A percentile compares a stretch with the other conserved stretches of the same genome.
These are phyloP conservation scores for Carassius gibelio DNA, from an alignment of 2,113 vertebrate species.

Conservation along the genomic window DNA sequence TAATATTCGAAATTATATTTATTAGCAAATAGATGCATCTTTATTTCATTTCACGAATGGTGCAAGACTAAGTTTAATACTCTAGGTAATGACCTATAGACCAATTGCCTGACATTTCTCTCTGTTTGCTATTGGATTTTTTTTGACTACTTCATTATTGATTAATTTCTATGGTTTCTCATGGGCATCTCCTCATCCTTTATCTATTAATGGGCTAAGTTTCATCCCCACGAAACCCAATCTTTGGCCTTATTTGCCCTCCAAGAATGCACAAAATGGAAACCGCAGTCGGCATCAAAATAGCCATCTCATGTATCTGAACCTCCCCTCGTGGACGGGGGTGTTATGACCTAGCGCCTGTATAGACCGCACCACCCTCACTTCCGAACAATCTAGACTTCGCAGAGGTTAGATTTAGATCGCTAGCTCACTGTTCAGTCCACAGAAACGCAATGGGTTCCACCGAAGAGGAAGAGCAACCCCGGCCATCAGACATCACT, in stretches of 20 bases:
- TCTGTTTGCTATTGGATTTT: slow-evolving; percentile 17
- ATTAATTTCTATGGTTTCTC: slow-evolving; percentile 54
- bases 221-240: slow-evolving; percentile 71
- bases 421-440: not conserved
- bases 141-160: slow-evolving; percentile 41
- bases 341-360: not conserved
- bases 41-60: not conserved
- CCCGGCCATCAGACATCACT: slow-evolving; percentile 72
- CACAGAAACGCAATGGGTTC: slow-evolving; percentile 66
- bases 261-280: slow-evolving; percentile 61
- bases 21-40: too few species aligned
- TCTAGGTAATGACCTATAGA: not conserved
- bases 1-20: too few species aligned
- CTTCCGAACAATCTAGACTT: not conserved
- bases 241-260: slow-evolving; percentile 68
- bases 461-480: slow-evolving; percentile 68
- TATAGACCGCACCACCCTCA: not conserved
- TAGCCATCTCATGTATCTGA: slow-evolving; percentile 55
- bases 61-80: not conserved
- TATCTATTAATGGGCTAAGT: slow-evolving; percentile 53
- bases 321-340: slow-evolving; percentile 51
- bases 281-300: slow-evolving; percentile 59
- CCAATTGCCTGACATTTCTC: not conserved
- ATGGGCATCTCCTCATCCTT: slow-evolving; percentile 31
- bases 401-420: not conserved